phyloP scores from a whole-genome alignment of 1,140 invertebrate genomes.

The Wasmannia auropunctata region DNA sequence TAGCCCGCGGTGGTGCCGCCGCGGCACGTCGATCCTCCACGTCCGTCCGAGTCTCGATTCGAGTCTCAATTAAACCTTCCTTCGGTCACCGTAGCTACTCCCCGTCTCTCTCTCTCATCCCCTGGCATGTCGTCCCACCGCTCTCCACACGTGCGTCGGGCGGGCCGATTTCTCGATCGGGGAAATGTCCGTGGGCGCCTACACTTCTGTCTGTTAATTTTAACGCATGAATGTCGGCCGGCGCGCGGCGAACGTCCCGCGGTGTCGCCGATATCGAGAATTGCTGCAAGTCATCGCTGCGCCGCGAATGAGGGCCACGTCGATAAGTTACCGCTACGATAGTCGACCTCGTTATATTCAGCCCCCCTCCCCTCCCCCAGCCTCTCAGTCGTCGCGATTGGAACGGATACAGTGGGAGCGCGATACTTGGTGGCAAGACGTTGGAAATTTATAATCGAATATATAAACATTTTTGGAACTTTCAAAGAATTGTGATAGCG shows the following conservation, averaged over 20 bases:
- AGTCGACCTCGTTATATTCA: neutral
- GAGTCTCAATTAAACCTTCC: neutral
- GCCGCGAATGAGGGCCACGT: neutral
- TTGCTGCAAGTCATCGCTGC: neutral
- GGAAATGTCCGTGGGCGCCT: too few relatives aligned
- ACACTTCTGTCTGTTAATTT: neutral
- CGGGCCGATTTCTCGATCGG: neutral
- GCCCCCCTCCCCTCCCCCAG: too few relatives aligned
- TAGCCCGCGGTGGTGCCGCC: too few relatives aligned
- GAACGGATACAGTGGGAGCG: too few relatives aligned
- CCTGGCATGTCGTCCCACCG: neutral
- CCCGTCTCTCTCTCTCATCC: neutral
- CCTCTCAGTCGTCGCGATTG: too few relatives aligned
- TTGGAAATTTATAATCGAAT: too few relatives aligned
- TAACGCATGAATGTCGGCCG: neutral
- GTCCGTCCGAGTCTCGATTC: neutral
- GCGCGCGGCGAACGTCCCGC: neutral
- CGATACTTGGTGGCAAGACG: too few relatives aligned
- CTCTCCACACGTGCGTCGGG: neutral
- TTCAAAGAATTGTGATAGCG: too few relatives aligned
- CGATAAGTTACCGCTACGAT: conserved; percentile 16
- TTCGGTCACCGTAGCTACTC: neutral
- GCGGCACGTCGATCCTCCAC: neutral
- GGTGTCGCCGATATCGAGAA: neutral
- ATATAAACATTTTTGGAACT: too few relatives aligned